Percentiles rank a stretch among this genome's conserved stretches.
phyloP scores from a whole-genome alignment of 2,113 vertebrate genomes.

The Caranx ignobilis region DNA sequence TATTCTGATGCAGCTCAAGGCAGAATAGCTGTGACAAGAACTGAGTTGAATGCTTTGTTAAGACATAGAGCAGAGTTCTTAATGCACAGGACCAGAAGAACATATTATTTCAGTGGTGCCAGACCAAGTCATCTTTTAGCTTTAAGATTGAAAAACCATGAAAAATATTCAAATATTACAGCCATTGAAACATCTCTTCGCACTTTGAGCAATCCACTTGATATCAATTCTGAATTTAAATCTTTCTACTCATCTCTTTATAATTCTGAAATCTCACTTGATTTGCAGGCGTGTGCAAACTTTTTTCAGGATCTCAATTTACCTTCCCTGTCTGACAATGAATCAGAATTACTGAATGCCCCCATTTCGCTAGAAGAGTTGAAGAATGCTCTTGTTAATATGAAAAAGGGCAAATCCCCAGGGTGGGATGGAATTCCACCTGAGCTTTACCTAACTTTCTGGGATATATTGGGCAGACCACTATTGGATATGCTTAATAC shows the following conservation, averaged over 20 bases:
- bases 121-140: not conserved
- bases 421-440: not conserved
- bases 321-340: not conserved
- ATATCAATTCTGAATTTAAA: constrained; percentile 1
- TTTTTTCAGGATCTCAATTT: not conserved
- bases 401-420: constrained; percentile 5
- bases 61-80: constrained; percentile 18
- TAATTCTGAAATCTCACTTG: not conserved
- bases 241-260: too few species aligned
- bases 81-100: constrained; percentile 10
- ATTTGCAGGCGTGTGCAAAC: not conserved
- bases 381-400: not conserved
- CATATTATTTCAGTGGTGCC: not conserved
- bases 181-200: not conserved
- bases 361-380: not conserved
- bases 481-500: not conserved
- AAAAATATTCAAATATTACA: constrained; percentile 10
- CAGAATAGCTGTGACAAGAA: constrained; percentile 3
- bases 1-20: constrained; percentile 10
- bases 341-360: not conserved
- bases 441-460: not conserved
- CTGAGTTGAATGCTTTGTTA: constrained; percentile 2
- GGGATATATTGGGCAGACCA: not conserved
- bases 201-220: not conserved
- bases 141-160: not conserved